Evolutionary conservation across 2,888 invertebrate genomes (phyloP).

Genomic region (Torymus aiolomorphi): DNA sequence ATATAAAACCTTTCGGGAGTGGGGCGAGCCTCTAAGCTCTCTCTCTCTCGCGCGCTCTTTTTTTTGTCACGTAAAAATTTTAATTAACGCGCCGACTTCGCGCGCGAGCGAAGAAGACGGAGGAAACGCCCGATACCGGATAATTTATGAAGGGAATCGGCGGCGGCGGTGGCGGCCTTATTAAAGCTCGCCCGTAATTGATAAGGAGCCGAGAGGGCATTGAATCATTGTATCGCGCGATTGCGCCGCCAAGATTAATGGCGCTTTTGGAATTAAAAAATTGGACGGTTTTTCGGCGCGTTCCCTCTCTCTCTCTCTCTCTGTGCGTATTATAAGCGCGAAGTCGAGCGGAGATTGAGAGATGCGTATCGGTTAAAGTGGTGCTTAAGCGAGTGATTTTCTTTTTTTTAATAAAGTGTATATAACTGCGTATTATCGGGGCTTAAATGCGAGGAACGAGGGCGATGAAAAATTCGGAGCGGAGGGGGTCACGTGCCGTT

Average conservation of each 20-base stretch:
- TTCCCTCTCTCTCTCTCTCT: no score
- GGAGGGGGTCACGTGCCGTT: no score
- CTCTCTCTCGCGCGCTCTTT: slow-evolving; percentile 18
- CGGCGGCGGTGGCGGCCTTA: slow-evolving; percentile 19
- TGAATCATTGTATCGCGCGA: neutral
- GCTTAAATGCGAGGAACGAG: no score
- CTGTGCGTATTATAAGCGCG: no score
- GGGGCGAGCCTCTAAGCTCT: slow-evolving; percentile 25
- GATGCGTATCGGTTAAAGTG: no score
- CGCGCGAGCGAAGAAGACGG: neutral
- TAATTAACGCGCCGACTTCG: slow-evolving; percentile 52
- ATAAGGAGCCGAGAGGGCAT: neutral
- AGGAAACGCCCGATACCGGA: slow-evolving; percentile 24
- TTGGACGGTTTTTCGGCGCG: no score
- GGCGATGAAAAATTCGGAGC: no score
- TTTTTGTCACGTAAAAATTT: slow-evolving; percentile 57
- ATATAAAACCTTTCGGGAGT: slow-evolving; percentile 11
- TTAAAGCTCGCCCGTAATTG: slow-evolving; percentile 29
- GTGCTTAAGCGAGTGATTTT: no score
- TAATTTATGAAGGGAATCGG: slow-evolving; percentile 51
- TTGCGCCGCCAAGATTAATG: neutral
- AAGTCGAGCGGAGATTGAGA: no score
- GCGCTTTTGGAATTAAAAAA: no score
- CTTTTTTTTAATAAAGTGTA: no score
- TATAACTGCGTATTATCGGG: no score